Base-by-base conservation (phyloP, 1,140 invertebrate genomes). In the Archegozetes longisetosus region DNA sequence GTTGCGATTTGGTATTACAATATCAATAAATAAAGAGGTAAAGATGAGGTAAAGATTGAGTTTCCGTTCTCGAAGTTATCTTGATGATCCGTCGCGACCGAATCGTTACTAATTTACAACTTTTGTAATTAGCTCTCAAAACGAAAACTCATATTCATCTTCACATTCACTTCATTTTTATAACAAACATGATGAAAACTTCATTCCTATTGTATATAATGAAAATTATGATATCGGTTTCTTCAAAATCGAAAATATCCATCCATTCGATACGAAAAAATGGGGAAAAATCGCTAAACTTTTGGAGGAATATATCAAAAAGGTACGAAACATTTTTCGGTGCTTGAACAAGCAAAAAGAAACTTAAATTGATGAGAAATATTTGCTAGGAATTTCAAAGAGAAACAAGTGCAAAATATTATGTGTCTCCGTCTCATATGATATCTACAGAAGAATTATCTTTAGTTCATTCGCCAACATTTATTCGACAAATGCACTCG, bases 241-340 rank as follows among this genome's bases (percentile, higher is more conserved):
- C 69, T 74, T 77, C 66, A 84, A 84, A 23, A 71, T 90, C 51
- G 84, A 90, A 72, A 86, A 82, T 68, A 74, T 87, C 20, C 87
- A 90, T 77, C 82, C 86, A n/a, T 90, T 91, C 73, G 87, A 91
- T 78, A 78, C 86, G 2, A 78, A 78, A 64, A 91, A 90, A 77
- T 90, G 87, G 83, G 79, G 80, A 55, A 80, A 82, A 69, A 80
- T 90, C 1, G 68, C 68, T 64, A 56, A 68, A n/a, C 70, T 70
- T 62, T 68, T 80, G 74, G 69, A 74, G 80, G 78, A 57, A 12
- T 48, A 29, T 23, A 22, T 55, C 28, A 51, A 53, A 23, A n/a
- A 13, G 40, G 23, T 51, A 27, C 4, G 3, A 24, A 24, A 63
- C 23, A 22, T n/a, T 61, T 13, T 27, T 20, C 25, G 26, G 84